Evolutionary conservation across 2,797 vertebrate species (phyloP).

Genomic region (Poecilia picta): DNA sequence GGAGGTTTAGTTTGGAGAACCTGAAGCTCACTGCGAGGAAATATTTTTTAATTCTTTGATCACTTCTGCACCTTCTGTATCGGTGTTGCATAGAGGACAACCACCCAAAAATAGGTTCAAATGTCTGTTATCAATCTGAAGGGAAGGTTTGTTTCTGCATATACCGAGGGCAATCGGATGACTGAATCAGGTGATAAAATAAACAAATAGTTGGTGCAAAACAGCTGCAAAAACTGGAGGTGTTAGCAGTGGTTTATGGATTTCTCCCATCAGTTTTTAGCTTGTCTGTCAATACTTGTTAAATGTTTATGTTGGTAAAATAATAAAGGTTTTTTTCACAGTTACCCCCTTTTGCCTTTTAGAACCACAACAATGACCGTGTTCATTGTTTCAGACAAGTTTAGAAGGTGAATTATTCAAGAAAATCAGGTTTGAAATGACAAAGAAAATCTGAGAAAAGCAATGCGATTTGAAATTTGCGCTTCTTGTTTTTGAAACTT

Average conservation of each 20-base stretch:
- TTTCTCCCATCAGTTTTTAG: not conserved
- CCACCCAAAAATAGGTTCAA: not conserved
- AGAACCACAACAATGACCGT: not conserved
- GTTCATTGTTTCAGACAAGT: not conserved
- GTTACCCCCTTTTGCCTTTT: not conserved
- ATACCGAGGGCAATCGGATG: not conserved
- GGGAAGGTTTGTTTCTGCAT: not conserved
- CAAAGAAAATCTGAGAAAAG: not conserved
- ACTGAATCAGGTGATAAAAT: not conserved
- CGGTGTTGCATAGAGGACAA: not conserved
- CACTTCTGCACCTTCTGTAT: not conserved
- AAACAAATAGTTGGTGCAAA: not conserved
- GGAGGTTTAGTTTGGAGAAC: not conserved
- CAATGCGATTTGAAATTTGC: not conserved
- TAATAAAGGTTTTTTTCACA: too few species aligned
- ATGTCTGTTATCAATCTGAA: not conserved
- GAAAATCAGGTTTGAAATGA: not conserved
- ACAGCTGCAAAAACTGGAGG: not conserved
- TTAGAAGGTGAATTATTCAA: not conserved
- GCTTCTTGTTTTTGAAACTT: not conserved
- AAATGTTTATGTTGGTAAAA: too few species aligned
- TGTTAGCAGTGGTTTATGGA: not conserved
- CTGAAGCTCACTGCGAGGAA: not conserved
- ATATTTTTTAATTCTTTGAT: not conserved
- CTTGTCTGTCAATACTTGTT: too few species aligned